phyloP scores from a whole-genome alignment of 2,888 invertebrate species.

The Acronicta alni region DNA sequence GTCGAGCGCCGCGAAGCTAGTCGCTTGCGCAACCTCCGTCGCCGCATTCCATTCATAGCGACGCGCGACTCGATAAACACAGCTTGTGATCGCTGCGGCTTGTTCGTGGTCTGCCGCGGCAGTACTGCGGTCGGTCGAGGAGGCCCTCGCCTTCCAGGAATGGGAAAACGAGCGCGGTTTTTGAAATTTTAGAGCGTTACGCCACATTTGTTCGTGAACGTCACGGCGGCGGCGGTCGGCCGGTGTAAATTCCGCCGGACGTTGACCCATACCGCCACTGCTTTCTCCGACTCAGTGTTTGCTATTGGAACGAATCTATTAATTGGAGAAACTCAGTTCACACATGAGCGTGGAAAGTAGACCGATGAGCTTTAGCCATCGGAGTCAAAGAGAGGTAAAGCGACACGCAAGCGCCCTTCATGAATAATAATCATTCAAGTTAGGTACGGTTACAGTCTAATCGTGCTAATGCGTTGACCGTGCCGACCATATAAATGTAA shows the following conservation, averaged over 20 bases:
- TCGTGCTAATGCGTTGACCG: slow-evolving; percentile 6
- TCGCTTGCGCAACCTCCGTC: slow-evolving; percentile 86
- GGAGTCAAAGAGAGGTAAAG: slow-evolving; percentile 55
- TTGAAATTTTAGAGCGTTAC: slow-evolving; percentile 86
- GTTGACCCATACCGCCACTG: slow-evolving; percentile 84
- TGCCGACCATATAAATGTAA: slow-evolving; percentile 1
- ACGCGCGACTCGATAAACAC: slow-evolving; percentile 70
- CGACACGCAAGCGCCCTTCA: slow-evolving; percentile 50
- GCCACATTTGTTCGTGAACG: slow-evolving; percentile 86
- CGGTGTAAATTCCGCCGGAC: slow-evolving; percentile 85
- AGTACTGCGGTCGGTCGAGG: slow-evolving; percentile 38
- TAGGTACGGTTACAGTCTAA: slow-evolving; percentile 18
- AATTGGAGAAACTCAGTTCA: slow-evolving; percentile 89
- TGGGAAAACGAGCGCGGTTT: slow-evolving; percentile 79
- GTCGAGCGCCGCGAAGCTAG: slow-evolving; percentile 75
- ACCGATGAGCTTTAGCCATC: slow-evolving; percentile 75
- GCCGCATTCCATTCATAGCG: slow-evolving; percentile 88
- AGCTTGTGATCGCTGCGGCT: slow-evolving; percentile 55
- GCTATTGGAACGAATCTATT: slow-evolving; percentile 90
- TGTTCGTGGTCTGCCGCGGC: slow-evolving; percentile 40
- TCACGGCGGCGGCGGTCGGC: slow-evolving; percentile 83
- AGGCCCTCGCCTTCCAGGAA: slow-evolving; percentile 74
- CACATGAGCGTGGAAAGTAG: slow-evolving; percentile 88
- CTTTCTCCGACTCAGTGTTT: slow-evolving; percentile 87
- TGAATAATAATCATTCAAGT: slow-evolving; percentile 41